A percentile compares a stretch with the other conserved stretches of the same genome.
Conservation (phyloP, 2,888 invertebrate species). For the Caenorhabditis sulstoni region DNA sequence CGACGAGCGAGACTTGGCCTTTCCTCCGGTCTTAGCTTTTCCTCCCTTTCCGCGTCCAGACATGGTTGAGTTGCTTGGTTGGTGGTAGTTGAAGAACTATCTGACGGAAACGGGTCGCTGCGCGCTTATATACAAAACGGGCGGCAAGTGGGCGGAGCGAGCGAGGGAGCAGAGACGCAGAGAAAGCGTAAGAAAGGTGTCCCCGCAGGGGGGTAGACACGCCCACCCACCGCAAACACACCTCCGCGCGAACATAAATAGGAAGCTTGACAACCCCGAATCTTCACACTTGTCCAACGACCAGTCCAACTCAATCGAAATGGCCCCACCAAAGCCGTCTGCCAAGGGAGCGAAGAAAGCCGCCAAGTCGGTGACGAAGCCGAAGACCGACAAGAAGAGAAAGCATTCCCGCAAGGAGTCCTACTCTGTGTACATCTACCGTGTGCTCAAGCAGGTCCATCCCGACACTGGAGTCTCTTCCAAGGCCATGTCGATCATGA, state of each 20-base stretch:
- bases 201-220: too few species aligned
- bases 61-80: conserved; percentile 82
- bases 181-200: too few species aligned
- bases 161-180: too few species aligned
- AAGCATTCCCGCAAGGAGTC: conserved; percentile 75
- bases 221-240: too few species aligned
- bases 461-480: conserved; percentile 86
- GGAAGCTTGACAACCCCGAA: too few species aligned
- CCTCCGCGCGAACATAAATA: too few species aligned
- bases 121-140: too few species aligned
- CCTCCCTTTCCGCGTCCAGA: conserved; percentile 87
- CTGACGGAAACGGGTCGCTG: too few species aligned
- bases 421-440: conserved; percentile 84
- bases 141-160: too few species aligned
- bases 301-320: conserved; percentile 34
- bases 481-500: conserved; percentile 86
- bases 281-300: conserved; percentile 28
- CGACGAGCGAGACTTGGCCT: conserved; percentile 77
- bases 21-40: conserved; percentile 70
- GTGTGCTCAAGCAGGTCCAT: conserved; percentile 84
- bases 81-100: too few species aligned
- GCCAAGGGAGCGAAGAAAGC: conserved; percentile 80
- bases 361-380: conserved; percentile 69
- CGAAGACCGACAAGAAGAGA: conserved; percentile 77
- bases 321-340: conserved; percentile 77